These are phyloP conservation scores for Tortrix viridana DNA, from an alignment of 2,888 invertebrate species.

Conservation along the genomic window DNA sequence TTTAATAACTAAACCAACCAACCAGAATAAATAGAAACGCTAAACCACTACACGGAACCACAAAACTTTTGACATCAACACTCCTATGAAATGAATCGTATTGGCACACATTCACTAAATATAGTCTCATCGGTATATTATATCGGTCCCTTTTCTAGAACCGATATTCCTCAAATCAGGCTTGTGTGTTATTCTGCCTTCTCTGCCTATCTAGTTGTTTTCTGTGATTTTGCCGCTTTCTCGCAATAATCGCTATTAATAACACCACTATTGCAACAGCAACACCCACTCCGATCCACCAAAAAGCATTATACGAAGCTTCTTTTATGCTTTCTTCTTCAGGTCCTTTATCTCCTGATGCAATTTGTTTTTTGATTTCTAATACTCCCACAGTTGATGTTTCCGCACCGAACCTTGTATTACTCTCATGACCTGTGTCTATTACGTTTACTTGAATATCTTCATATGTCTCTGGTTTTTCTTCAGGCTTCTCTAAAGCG, in stretches of 20 bases:
- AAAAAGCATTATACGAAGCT: conserved; percentile 76
- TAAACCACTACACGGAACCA: conserved; percentile 21
- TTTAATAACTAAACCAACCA: conserved; percentile 14
- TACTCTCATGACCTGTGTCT: conserved; percentile 61
- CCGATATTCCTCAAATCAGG: conserved; percentile 83
- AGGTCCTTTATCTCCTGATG: conserved; percentile 57
- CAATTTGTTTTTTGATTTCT: conserved; percentile 73
- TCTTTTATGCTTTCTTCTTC: conserved; percentile 61
- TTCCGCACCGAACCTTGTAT: conserved; percentile 63
- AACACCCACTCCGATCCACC: conserved; percentile 81
- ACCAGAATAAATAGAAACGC: conserved; percentile 30
- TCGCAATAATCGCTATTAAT: conserved; percentile 74
- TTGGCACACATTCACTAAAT: conserved; percentile 71
- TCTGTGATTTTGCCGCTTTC: conserved; percentile 79
- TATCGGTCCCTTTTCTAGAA: conserved; percentile 75
- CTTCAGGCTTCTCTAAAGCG: conserved; percentile 43
- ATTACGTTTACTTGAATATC: conserved; percentile 62
- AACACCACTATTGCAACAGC: conserved; percentile 69
- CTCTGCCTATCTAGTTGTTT: conserved; percentile 77
- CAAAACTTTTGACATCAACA: conserved; percentile 51
- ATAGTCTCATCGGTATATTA: conserved; percentile 47
- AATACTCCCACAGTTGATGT: conserved; percentile 77
- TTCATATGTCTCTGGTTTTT: conserved; percentile 47
- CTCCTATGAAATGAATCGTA: conserved; percentile 45
- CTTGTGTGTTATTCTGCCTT: conserved; percentile 70